Evolutionary conservation across 2,113 vertebrate genomes (phyloP).

Genomic region (Pterocles gutturalis): DNA sequence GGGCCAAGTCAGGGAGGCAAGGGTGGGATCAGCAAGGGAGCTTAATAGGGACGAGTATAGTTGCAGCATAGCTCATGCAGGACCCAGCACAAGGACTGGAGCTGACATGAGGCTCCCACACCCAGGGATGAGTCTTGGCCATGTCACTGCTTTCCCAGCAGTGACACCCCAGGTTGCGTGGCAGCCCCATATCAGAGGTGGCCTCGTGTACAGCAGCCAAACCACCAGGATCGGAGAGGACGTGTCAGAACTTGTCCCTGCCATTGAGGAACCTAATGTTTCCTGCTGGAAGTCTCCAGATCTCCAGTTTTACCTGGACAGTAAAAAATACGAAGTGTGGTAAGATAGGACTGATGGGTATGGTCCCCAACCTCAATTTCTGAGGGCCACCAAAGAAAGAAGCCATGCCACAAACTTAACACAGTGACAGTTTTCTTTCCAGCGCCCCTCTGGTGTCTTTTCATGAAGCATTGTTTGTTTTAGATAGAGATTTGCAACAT

Average conservation of each 20-base stretch:
- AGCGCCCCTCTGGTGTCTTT: neutral
- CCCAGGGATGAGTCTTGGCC: rapidly evolving
- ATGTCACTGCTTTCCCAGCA: neutral
- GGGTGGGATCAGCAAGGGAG: neutral
- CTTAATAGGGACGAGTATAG: neutral
- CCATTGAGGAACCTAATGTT: rapidly evolving
- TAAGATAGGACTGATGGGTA: neutral
- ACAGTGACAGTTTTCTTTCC: neutral
- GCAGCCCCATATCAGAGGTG: neutral
- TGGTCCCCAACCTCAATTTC: neutral
- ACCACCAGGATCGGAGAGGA: neutral
- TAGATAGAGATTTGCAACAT: neutral
- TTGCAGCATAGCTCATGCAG: neutral
- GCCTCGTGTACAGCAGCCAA: neutral
- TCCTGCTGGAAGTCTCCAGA: neutral
- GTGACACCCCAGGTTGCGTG: rapidly evolving
- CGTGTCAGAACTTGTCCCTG: neutral
- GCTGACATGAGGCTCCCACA: neutral
- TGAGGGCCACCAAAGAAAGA: neutral
- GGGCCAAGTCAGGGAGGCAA: neutral
- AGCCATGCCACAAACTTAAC: neutral
- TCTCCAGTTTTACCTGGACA: neutral
- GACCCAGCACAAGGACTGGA: neutral
- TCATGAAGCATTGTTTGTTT: neutral
- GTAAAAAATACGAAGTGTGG: neutral